These are phyloP conservation scores for Coelopa pilipes DNA, from an alignment of 2,888 invertebrate species.

Conservation along the genomic window DNA sequence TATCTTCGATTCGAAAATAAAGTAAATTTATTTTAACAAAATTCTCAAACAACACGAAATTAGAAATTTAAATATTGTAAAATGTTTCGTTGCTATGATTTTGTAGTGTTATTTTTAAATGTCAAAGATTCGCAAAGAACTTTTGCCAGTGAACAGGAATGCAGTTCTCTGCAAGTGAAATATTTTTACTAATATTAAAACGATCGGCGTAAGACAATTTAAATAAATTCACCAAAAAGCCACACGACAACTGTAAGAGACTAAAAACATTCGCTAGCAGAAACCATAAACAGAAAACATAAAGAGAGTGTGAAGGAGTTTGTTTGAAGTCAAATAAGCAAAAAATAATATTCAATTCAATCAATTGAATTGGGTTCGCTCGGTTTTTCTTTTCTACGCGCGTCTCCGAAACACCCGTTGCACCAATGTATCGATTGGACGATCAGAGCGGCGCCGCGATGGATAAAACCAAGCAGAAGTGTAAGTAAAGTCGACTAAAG, in stretches of 20 bases:
- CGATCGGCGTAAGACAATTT: background rate
- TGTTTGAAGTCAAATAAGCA: background rate
- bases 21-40: background rate
- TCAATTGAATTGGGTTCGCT: background rate
- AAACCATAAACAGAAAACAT: constrained; percentile 2
- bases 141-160: constrained; percentile 36
- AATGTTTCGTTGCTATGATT: constrained; percentile 53
- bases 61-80: constrained; percentile 41
- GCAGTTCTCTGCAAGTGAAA: constrained; percentile 10
- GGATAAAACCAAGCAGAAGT: constrained; percentile 66
- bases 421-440: constrained; percentile 64
- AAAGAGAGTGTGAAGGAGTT: constrained; percentile 9
- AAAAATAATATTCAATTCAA: background rate
- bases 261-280: constrained; percentile 7
- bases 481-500: constrained; percentile 51
- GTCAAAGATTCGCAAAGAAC: constrained; percentile 52
- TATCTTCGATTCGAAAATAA: too few relatives aligned
- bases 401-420: constrained; percentile 37
- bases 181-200: constrained; percentile 14
- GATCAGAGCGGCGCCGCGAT: constrained; percentile 65
- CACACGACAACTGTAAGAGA: constrained; percentile 14
- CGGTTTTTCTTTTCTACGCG: constrained; percentile 12
- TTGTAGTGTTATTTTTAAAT: constrained; percentile 53
- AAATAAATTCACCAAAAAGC: constrained; percentile 22
- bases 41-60: background rate